Evolutionary conservation across 2,888 invertebrate species (phyloP).

Genomic region (Drosophila antonietae): DNA sequence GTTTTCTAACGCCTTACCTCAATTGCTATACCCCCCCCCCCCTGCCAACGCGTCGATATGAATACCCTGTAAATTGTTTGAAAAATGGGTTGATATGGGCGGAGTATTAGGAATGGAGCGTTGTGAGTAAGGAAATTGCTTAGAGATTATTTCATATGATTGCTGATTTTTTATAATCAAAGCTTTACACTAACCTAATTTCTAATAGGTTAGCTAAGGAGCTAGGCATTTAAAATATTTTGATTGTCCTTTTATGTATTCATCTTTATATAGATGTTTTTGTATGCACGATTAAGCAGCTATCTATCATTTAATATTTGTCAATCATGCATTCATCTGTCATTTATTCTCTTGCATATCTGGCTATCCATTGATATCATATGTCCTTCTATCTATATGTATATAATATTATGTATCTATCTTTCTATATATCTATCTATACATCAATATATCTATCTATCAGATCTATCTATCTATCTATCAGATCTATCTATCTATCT

Average conservation of each 20-base stretch:
- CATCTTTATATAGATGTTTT: no score
- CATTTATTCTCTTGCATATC: no score
- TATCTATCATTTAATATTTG: no score
- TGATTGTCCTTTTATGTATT: no score
- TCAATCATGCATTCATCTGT: no score
- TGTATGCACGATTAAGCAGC: no score
- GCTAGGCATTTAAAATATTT: no score
- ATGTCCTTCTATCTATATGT: neutral
- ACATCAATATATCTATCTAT: neutral
- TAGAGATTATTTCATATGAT: neutral
- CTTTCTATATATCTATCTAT: neutral
- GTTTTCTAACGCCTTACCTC: slow-evolving; percentile 73
- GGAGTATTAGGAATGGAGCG: neutral
- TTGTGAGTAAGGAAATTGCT: neutral
- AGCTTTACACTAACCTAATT: no score
- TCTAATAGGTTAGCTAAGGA: no score
- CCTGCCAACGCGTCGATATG: slow-evolving; percentile 19
- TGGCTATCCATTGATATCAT: no score
- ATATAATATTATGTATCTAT: neutral
- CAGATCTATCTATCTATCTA: neutral
- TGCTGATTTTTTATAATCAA: no score
- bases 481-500: neutral
- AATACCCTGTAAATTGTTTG: slow-evolving; percentile 22
- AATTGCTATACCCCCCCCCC: slow-evolving; percentile 66
- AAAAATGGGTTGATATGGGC: neutral